These are phyloP conservation scores for Paratilapia polleni DNA, from an alignment of 2,113 vertebrate genomes.

Conservation along the genomic window DNA sequence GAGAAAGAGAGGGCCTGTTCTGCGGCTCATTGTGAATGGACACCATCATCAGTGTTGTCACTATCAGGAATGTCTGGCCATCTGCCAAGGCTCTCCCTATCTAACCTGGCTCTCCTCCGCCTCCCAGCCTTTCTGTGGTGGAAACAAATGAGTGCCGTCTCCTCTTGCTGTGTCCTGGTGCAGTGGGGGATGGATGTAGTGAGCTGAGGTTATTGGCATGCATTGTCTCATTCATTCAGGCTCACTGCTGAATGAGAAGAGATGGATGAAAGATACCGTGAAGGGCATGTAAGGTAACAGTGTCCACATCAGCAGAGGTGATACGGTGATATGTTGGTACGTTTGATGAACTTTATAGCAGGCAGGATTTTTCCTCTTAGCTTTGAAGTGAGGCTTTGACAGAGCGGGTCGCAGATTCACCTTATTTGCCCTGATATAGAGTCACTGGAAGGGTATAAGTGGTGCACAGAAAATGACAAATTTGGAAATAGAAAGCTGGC, in stretches of 20 bases:
- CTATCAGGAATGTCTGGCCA: constrained; percentile 59
- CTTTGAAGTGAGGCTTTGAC: constrained; percentile 13
- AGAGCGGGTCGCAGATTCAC: background rate
- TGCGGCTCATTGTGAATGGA: constrained; percentile 59
- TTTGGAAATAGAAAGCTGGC: background rate
- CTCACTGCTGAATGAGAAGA: constrained; percentile 52
- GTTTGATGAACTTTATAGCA: constrained; percentile 17
- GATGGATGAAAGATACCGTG: constrained; percentile 61
- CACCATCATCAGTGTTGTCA: constrained; percentile 47
- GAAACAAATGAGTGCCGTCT: constrained; percentile 65
- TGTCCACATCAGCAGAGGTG: constrained; percentile 24
- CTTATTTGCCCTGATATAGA: background rate
- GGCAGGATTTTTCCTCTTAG: background rate
- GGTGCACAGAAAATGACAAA: background rate
- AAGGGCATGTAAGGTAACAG: constrained; percentile 61
- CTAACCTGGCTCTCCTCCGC: constrained; percentile 62
- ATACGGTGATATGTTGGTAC: background rate
- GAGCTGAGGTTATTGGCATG: constrained; percentile 60
- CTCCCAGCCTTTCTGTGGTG: constrained; percentile 41
- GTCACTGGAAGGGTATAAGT: background rate
- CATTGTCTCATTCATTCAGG: constrained; percentile 61
- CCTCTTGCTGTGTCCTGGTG: constrained; percentile 35
- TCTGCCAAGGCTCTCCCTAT: constrained; percentile 65
- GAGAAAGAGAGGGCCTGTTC: constrained; percentile 11
- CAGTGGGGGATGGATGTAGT: constrained; percentile 41